These are phyloP conservation scores for Teleopsis dalmanni DNA, from an alignment of 1,140 invertebrate species.

Conservation along the genomic window DNA sequence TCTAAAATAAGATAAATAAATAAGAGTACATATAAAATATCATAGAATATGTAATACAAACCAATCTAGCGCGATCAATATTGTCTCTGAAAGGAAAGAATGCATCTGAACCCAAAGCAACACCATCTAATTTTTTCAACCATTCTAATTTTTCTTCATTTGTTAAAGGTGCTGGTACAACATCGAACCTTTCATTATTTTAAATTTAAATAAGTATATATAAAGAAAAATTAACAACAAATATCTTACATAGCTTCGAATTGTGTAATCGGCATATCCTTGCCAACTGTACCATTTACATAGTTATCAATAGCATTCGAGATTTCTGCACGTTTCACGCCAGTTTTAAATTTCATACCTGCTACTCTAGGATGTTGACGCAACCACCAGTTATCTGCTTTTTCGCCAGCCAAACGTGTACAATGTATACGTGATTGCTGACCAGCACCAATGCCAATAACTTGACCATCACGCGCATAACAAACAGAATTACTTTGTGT, in stretches of 20 bases:
- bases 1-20: constrained; percentile 54
- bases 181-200: constrained; percentile 54
- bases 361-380: constrained; percentile 85
- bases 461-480: constrained; percentile 68
- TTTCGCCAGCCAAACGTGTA: constrained; percentile 91
- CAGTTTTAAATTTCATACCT: constrained; percentile 80
- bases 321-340: constrained; percentile 84
- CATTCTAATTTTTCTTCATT: constrained; percentile 68
- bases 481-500: constrained; percentile 67
- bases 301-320: constrained; percentile 95
- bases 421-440: constrained; percentile 98
- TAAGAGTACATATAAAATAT: too few species aligned
- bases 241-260: constrained; percentile 35
- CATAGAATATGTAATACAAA: too few species aligned
- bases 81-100: constrained; percentile 99
- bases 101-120: constrained; percentile 92
- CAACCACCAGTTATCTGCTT: constrained; percentile 98
- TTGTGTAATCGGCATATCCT: constrained; percentile 47
- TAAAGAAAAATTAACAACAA: neutral
- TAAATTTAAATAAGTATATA: neutral
- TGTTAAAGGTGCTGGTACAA: constrained; percentile 61
- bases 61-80: constrained; percentile 86
- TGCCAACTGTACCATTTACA: constrained; percentile 82
- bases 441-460: constrained; percentile 94
- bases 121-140: constrained; percentile 71